Evolutionary conservation across 2,888 invertebrate genomes (phyloP).

Genomic region (Drosophila rellima): DNA sequence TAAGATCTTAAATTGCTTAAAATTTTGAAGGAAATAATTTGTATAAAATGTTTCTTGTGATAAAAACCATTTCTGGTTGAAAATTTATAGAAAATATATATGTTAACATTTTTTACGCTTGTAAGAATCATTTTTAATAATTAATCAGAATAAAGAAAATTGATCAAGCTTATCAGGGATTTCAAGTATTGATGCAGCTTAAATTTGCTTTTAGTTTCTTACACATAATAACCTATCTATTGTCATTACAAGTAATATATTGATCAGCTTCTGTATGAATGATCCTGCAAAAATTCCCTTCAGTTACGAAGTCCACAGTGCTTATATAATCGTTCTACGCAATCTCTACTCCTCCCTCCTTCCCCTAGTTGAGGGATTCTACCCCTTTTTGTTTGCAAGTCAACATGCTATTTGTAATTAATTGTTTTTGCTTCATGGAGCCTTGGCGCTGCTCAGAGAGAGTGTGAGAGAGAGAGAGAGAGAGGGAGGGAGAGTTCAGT

Average conservation of each 20-base stretch:
- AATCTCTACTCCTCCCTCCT: conserved; percentile 5
- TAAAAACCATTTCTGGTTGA: background rate
- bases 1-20: background rate
- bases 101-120: no score
- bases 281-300: conserved; percentile 26
- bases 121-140: no score
- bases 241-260: background rate
- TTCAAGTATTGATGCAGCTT: no score
- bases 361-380: conserved; percentile 25
- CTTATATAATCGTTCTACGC: conserved; percentile 49
- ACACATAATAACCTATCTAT: background rate
- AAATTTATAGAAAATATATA: no score
- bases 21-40: background rate
- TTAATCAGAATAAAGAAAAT: no score
- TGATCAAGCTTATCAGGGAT: no score
- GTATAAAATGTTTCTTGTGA: no score
- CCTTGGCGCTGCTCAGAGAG: conserved; percentile 32
- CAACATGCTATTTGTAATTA: conserved; percentile 82
- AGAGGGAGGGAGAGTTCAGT: conserved; percentile 50
- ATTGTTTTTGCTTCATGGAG: conserved; percentile 77
- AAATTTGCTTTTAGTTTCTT: background rate
- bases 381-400: conserved; percentile 75
- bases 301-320: conserved; percentile 36
- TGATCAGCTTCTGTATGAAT: conserved; percentile 9
- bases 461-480: background rate